Conservation (phyloP, 1,140 invertebrate genomes). For the Polypedilum vanderplanki region DNA sequence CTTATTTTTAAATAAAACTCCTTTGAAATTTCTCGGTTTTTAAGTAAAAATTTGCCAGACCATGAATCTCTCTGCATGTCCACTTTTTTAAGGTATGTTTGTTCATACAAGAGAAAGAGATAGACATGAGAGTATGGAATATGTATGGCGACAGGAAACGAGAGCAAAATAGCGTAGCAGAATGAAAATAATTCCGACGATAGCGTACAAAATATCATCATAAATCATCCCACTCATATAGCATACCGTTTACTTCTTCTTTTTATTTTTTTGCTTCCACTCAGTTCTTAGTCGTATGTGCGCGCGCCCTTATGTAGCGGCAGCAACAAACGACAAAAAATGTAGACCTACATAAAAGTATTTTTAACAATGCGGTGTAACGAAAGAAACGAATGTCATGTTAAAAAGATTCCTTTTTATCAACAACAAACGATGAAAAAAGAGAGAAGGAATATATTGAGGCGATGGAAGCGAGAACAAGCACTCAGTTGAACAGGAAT, state of each 20-base stretch:
- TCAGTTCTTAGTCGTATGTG: no score
- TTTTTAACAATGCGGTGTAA: conserved; percentile 9
- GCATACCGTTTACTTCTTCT: background rate
- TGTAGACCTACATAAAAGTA: conserved; percentile 1
- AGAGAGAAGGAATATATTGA: background rate
- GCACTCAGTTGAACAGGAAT: background rate
- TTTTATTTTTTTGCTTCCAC: background rate
- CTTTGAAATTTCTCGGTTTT: no score
- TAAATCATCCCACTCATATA: background rate
- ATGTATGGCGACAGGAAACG: conserved; percentile 8
- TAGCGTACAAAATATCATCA: background rate
- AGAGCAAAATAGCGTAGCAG: background rate
- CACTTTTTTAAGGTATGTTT: no score
- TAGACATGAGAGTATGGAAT: no score
- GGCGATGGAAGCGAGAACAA: background rate
- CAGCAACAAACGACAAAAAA: background rate
- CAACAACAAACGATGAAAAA: background rate
- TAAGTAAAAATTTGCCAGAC: no score
- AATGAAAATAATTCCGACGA: background rate
- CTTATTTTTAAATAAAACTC: no score
- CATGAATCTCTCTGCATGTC: no score
- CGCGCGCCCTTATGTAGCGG: no score
- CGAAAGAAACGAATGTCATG: conserved; percentile 4
- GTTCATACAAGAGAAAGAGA: no score
- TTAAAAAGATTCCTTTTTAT: conserved; percentile 14